Conservation (phyloP, 2,113 vertebrate species). For the Charadrius vociferus region DNA sequence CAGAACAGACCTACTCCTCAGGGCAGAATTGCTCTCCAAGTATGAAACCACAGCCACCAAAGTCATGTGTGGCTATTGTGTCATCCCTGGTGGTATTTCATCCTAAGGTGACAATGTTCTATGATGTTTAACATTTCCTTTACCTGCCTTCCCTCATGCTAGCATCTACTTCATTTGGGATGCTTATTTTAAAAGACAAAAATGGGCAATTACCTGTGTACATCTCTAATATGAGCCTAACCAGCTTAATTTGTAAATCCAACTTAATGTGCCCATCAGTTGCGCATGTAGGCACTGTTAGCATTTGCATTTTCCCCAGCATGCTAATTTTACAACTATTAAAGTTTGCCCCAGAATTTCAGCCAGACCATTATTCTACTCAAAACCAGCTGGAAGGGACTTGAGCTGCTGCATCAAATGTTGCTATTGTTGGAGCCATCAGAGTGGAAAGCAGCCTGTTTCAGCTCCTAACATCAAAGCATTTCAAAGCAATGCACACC, state of each 20-base stretch:
- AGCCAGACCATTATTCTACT: not conserved
- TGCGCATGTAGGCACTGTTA: not conserved
- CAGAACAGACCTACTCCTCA: not conserved
- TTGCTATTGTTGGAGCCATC: not conserved
- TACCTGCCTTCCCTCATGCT: not conserved
- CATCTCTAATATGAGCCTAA: not conserved
- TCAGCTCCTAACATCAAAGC: not conserved
- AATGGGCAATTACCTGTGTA: not conserved
- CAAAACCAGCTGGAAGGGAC: not conserved
- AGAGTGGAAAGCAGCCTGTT: not conserved
- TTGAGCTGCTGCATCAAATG: not conserved
- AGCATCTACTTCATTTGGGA: not conserved
- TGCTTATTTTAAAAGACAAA: not conserved
- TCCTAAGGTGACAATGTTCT: not conserved
- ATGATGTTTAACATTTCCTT: not conserved
- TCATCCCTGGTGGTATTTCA: not conserved
- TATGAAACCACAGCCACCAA: not conserved
- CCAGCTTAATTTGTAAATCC: not conserved
- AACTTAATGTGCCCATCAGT: not conserved
- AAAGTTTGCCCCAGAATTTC: not conserved
- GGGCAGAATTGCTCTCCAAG: not conserved
- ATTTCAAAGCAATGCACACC: not conserved
- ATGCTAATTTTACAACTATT: not conserved
- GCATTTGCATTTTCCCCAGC: not conserved
- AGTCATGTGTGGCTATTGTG: not conserved